Evolutionary conservation across 2,888 invertebrate species (phyloP).

Genomic region (Lasioglossum villosulum): DNA sequence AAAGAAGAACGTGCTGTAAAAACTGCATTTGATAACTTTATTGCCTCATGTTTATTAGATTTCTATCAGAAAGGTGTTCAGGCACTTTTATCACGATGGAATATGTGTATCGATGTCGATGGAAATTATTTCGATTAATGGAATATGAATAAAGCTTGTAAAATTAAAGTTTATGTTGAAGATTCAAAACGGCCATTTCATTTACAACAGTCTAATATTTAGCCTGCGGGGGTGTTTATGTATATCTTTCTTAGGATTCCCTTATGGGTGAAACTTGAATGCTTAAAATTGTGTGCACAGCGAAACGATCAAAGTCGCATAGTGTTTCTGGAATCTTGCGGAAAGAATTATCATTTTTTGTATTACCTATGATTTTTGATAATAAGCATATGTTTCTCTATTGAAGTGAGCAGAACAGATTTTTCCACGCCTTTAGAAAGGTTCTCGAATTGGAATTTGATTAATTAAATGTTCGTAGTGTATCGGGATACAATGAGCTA

Average conservation of each 20-base stretch:
- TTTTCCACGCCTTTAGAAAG: neutral
- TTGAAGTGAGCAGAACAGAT: neutral
- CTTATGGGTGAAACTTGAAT: neutral
- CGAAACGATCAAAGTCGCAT: neutral
- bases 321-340: neutral
- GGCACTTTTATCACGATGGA: too few relatives aligned
- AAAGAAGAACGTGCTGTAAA: too few relatives aligned
- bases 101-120: too few relatives aligned
- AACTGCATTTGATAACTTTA: too few relatives aligned
- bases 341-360: neutral
- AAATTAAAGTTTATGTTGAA: too few relatives aligned
- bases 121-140: too few relatives aligned
- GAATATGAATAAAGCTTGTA: too few relatives aligned
- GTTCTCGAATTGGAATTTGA: neutral
- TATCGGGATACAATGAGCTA: neutral
- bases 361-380: neutral
- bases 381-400: neutral
- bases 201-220: too few relatives aligned
- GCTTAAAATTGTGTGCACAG: neutral
- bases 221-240: too few relatives aligned
- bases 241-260: neutral
- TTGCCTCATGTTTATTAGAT: too few relatives aligned
- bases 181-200: too few relatives aligned
- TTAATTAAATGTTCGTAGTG: neutral
- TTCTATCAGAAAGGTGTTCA: too few relatives aligned